Percentiles rank a stretch among this genome's conserved stretches.
Conservation (phyloP, 2,113 vertebrate species). For the Amphiprion percula region DNA sequence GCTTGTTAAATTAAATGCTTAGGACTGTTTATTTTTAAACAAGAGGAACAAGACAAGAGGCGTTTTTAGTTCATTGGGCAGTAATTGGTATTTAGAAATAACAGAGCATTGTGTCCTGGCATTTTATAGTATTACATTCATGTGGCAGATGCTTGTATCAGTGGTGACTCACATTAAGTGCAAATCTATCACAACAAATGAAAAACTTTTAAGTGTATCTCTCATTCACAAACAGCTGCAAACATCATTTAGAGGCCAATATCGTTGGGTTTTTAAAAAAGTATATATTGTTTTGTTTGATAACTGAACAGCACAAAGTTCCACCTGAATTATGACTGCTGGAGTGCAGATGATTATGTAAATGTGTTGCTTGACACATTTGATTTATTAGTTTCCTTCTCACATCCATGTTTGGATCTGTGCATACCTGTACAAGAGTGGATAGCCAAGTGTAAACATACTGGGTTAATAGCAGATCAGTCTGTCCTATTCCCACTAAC, state of each 20-base stretch:
- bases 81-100: slow-evolving; percentile 14
- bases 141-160: slow-evolving; percentile 6
- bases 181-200: neutral
- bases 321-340: neutral
- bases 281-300: neutral
- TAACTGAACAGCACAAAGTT: neutral
- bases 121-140: slow-evolving; percentile 17
- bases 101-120: slow-evolving; percentile 9
- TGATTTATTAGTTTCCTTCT: no score
- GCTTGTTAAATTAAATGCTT: slow-evolving; percentile 7
- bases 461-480: no score
- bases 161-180: neutral
- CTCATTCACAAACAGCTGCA: slow-evolving; percentile 3
- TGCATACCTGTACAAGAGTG: no score
- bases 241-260: neutral
- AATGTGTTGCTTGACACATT: no score
- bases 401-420: no score
- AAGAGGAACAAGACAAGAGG: slow-evolving; percentile 8
- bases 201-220: neutral
- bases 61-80: slow-evolving; percentile 10
- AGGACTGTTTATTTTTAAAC: neutral
- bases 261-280: neutral
- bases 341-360: no score
- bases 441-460: no score
- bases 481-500: no score